Base-by-base conservation (phyloP, 2,113 vertebrate genomes). In the Bujurquina vittata region DNA sequence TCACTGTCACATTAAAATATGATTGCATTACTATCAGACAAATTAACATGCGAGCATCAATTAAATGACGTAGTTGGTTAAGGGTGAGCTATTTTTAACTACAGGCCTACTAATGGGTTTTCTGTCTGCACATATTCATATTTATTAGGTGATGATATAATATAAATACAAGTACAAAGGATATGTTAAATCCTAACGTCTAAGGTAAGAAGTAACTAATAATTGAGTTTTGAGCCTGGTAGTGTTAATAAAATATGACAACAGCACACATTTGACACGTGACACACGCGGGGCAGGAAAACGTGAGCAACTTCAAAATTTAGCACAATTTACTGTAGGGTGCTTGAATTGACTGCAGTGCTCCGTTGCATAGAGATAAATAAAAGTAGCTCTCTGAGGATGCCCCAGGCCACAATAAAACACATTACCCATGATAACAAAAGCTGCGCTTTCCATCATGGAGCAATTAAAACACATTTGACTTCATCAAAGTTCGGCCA, bases 181-280 rank as follows among this genome's bases (percentile, higher is more conserved):
- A 31, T 54, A 52, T 52, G 46, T 52, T 72, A 72, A 52, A 72
- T 72, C 65, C 0, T 69, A 49, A 29, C 26, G 22, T 26, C 26
- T 26, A 67, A 49, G 2, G 0, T 49, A 49, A 12, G 65, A n/a
- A 52, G 18, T 46, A 31, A 3, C 67, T 40, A 69, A 11, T 12
- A 46, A 4, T 10, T 26, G 65, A 72, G 10, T 72, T 72, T 31
- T 31, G 49, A 26, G 43, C 29, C 40, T 67, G 40, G 46, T 23
- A 49, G 15, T 0, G 17, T 31, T 52, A 52, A 72, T 52, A 72
- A 31, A 52, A 72, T n/a, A 54, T 0, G 26, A 12, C 0, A 52
- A 54, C 23, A 54, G 20, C 18, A 46, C 67, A 31, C 67, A 72
- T 33, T 72, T 72, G 46, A 54, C 67, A 72, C 26, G 65, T 52